These are phyloP conservation scores for Anarhynchus alexandrinus DNA, from an alignment of 2,113 vertebrate genomes.

Conservation along the genomic window DNA sequence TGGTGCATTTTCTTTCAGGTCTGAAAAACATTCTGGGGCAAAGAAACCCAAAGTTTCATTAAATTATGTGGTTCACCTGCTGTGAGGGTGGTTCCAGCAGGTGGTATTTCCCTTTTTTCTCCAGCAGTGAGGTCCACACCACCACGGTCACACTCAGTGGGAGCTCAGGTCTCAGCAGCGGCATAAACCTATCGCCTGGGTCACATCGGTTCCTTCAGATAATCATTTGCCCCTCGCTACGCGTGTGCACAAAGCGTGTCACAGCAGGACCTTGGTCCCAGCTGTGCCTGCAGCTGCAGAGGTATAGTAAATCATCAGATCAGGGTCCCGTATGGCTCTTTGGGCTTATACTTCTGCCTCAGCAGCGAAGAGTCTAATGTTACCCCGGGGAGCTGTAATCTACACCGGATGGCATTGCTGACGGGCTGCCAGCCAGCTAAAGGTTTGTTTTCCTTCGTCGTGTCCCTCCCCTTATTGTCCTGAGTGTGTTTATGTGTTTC, in stretches of 20 bases:
- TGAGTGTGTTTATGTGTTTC: neutral
- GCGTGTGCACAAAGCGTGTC: neutral
- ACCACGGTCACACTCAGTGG: neutral
- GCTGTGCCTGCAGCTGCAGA: neutral
- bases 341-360: neutral
- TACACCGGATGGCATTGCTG: conserved; percentile 6
- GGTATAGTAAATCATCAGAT: neutral
- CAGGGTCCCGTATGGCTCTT: neutral
- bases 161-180: neutral
- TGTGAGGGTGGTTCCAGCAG: neutral
- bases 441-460: neutral
- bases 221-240: neutral
- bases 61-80: neutral
- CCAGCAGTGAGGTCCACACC: neutral
- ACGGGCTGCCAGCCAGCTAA: neutral
- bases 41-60: neutral
- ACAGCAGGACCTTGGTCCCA: neutral
- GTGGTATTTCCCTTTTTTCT: neutral
- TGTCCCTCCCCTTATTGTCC: neutral
- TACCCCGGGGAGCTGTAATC: conserved; percentile 21
- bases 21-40: neutral
- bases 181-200: neutral
- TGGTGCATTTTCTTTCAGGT: neutral
- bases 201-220: neutral
- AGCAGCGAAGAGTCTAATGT: conserved; percentile 17